These are phyloP conservation scores for Andrena bucephala DNA, from an alignment of 2,888 invertebrate genomes.

Conservation along the genomic window DNA sequence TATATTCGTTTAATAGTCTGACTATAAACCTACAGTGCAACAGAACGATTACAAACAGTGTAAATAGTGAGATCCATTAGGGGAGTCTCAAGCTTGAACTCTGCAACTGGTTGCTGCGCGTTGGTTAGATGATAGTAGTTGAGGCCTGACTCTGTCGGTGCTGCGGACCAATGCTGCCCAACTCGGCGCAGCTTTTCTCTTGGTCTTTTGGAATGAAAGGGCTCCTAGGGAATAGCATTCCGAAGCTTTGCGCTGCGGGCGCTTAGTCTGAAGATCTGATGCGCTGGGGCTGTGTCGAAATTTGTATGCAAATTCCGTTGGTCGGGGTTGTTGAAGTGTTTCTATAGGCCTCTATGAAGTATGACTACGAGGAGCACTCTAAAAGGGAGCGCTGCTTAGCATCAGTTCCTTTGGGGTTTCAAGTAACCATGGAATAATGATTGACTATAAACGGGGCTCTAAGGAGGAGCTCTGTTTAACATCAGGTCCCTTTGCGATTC, in stretches of 20 bases:
- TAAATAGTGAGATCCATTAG: slow-evolving; percentile 11
- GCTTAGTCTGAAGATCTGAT: neutral
- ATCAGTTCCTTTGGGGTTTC: neutral
- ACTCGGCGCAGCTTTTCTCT: neutral
- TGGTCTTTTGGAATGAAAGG: neutral
- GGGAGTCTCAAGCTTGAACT: neutral
- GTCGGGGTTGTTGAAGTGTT: neutral
- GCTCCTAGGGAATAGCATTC: neutral
- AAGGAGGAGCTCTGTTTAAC: neutral
- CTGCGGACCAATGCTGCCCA: slow-evolving; percentile 19
- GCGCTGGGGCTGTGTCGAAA: neutral
- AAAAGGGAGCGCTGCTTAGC: neutral
- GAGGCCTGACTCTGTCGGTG: slow-evolving; percentile 32
- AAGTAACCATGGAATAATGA: neutral
- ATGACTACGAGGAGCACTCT: neutral
- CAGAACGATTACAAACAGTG: slow-evolving; percentile 5
- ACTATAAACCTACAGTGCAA: slow-evolving; percentile 1
- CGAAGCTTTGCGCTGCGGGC: neutral
- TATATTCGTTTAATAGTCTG: slow-evolving; percentile 4
- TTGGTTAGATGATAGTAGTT: slow-evolving; percentile 20
- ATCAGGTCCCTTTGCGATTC: neutral
- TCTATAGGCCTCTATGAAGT: neutral
- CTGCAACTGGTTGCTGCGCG: neutral
- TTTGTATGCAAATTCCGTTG: neutral
- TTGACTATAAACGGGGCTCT: neutral